phyloP scores from a whole-genome alignment of 2,113 vertebrate genomes.

The Alectura lathami region DNA sequence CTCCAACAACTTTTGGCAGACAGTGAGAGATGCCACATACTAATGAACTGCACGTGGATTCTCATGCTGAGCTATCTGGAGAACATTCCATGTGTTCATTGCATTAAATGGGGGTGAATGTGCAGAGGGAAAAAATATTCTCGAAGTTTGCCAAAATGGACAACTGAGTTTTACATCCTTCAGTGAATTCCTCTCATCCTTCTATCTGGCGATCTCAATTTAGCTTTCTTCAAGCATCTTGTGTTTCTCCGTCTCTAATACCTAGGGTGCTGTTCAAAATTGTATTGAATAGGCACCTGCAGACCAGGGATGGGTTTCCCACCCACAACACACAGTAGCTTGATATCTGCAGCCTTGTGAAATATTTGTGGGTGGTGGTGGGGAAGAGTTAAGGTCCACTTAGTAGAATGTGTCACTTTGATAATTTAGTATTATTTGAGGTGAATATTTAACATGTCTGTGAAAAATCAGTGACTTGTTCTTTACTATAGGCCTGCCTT shows the following conservation, averaged over 20 bases:
- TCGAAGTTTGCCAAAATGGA: neutral
- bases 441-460: neutral
- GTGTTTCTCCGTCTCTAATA: neutral
- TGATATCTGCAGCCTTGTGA: neutral
- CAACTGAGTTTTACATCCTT: neutral
- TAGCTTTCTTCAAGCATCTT: neutral
- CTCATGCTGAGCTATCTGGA: neutral
- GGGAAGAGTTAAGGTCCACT: neutral
- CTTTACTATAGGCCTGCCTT: neutral
- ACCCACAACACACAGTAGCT: neutral
- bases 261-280: neutral
- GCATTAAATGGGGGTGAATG: neutral
- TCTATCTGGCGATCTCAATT: neutral
- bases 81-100: neutral
- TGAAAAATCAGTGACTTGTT: constrained; percentile 10
- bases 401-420: neutral
- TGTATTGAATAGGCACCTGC: neutral
- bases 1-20: neutral
- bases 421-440: neutral
- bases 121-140: neutral
- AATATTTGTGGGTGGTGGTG: neutral
- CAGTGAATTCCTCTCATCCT: neutral
- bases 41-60: too few species aligned
- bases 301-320: neutral
- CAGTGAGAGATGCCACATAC: neutral